Percentiles rank a stretch among this genome's conserved stretches.
These are phyloP conservation scores for Epizoanthus stellaris DNA, from an alignment of 92 coral and sea anemone genomes.

Conservation along the genomic window DNA sequence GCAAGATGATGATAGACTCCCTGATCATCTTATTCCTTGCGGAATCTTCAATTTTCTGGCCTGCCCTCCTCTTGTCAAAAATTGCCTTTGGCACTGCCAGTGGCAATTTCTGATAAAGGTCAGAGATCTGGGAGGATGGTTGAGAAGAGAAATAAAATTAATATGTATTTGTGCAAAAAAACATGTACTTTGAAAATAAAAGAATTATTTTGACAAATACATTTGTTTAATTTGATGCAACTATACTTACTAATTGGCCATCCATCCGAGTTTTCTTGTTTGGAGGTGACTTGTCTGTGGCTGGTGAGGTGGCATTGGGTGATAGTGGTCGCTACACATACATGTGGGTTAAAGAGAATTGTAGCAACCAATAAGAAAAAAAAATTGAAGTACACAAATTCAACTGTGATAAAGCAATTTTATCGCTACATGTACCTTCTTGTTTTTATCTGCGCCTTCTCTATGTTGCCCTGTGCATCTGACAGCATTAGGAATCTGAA, in stretches of 20 bases:
- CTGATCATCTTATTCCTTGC: slow-evolving; percentile 5
- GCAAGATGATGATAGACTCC: slow-evolving; percentile 7
- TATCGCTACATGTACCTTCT: slow-evolving; percentile 15
- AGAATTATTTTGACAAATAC: slow-evolving; percentile 6
- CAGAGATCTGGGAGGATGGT: slow-evolving; percentile 10
- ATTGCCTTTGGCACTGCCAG: slow-evolving; percentile 14
- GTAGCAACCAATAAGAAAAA: not conserved
- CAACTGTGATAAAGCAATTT: slow-evolving; percentile 1
- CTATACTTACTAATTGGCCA: not conserved
- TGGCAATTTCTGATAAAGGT: slow-evolving; percentile 20
- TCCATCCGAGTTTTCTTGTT: slow-evolving; percentile 14
- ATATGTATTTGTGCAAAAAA: not conserved
- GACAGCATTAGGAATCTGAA: slow-evolving; percentile 6
- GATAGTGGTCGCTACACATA: slow-evolving; percentile 18
- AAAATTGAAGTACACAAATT: slow-evolving; percentile 3
- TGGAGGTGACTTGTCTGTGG: slow-evolving; percentile 10
- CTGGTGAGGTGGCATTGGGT: not conserved
- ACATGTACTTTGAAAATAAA: slow-evolving; percentile 13
- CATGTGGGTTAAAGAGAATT: slow-evolving; percentile 6
- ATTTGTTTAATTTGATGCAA: slow-evolving; percentile 15
- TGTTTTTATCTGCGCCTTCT: slow-evolving; percentile 13
- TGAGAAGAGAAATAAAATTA: slow-evolving; percentile 12
- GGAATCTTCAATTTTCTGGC: not conserved
- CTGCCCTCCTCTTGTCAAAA: slow-evolving; percentile 17
- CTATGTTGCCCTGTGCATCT: slow-evolving; percentile 17